Evolutionary conservation across 2,113 vertebrate species (phyloP).

Genomic region (Galemys pyrenaicus): DNA sequence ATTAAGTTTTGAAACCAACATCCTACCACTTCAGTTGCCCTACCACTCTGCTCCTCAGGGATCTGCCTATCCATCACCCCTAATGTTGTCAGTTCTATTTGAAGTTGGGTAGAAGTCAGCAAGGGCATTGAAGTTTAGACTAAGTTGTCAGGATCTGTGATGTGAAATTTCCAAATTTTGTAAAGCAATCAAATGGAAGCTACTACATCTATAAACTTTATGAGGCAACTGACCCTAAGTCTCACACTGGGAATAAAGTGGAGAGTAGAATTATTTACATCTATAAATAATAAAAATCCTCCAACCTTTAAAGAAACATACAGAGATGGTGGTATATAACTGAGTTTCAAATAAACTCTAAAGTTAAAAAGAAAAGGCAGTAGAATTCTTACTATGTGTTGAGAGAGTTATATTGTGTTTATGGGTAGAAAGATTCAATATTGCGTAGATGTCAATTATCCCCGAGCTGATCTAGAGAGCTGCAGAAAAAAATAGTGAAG

Average conservation of each 20-base stretch:
- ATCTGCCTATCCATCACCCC: background rate
- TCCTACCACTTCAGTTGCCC: background rate
- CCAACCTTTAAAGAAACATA: background rate
- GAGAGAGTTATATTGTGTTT: background rate
- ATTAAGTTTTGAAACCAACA: background rate
- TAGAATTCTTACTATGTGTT: background rate
- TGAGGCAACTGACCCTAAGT: background rate
- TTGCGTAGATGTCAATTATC: background rate
- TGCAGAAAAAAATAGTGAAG: slow-evolving; percentile 2
- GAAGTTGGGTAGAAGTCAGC: background rate
- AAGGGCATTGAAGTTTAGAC: background rate
- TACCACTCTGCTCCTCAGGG: background rate
- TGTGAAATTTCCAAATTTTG: slow-evolving; percentile 11
- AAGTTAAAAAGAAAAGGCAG: slow-evolving; percentile 39
- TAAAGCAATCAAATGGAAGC: background rate
- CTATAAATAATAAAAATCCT: background rate
- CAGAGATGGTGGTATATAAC: background rate
- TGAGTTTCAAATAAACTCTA: slow-evolving; percentile 31
- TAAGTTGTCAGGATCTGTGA: background rate
- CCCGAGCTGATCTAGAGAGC: background rate
- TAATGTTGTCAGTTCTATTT: background rate
- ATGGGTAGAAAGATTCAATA: slow-evolving; percentile 14
- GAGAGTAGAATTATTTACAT: background rate
- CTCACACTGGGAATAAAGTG: background rate
- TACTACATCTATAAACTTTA: background rate